Evolutionary conservation across 2,113 vertebrate genomes (phyloP).

Genomic region (Lagopus muta): DNA sequence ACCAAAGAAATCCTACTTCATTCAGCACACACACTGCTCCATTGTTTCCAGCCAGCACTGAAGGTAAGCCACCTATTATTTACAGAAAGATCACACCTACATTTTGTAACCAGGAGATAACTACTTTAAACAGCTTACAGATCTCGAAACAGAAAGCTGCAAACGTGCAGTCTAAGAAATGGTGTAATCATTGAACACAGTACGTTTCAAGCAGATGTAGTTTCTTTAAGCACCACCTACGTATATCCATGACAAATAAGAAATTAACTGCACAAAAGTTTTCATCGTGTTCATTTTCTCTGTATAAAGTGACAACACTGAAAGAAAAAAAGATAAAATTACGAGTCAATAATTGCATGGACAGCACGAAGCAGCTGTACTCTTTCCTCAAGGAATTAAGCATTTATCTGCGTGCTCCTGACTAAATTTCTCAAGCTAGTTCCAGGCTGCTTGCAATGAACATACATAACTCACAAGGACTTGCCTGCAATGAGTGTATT

Average conservation of each 20-base stretch:
- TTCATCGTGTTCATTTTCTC: not conserved
- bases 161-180: not conserved
- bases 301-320: not conserved
- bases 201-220: not conserved
- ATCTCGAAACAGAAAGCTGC: not conserved
- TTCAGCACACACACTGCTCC: not conserved
- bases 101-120: not conserved
- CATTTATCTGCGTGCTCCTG: not conserved
- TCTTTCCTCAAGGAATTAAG: not conserved
- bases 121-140: not conserved
- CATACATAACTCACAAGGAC: not conserved
- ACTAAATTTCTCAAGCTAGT: not conserved
- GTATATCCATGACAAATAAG: not conserved
- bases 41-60: not conserved
- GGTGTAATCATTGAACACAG: not conserved
- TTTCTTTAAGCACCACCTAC: constrained; percentile 9
- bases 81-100: not conserved
- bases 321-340: not conserved
- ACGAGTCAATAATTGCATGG: not conserved
- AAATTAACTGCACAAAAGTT: constrained; percentile 5
- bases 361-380: not conserved
- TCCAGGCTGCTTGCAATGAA: not conserved
- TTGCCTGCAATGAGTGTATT: not conserved
- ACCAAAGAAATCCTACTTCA: not conserved
- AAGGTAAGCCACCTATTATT: not conserved